A percentile compares a stretch with the other conserved stretches of the same genome.
These are phyloP conservation scores for Buphagus erythrorhynchus DNA, from an alignment of 2,797 vertebrate genomes.

Conservation along the genomic window DNA sequence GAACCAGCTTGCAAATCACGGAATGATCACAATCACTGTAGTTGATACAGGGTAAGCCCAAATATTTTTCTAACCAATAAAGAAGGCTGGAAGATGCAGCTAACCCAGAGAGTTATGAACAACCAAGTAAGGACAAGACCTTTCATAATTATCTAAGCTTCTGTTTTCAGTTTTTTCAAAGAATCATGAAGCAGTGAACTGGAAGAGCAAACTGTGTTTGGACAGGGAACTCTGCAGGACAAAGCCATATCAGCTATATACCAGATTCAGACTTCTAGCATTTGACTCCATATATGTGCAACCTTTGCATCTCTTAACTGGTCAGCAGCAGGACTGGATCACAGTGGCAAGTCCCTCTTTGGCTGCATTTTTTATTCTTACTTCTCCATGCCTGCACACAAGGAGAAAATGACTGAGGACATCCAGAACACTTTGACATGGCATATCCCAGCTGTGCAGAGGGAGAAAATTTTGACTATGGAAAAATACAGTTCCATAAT, in stretches of 20 bases:
- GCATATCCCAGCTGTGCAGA: background rate
- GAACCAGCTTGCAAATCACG: background rate
- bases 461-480: background rate
- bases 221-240: background rate
- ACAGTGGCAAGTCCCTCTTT: background rate
- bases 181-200: background rate
- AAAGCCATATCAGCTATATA: background rate
- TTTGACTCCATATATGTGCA: background rate
- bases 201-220: background rate
- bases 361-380: background rate
- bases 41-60: background rate
- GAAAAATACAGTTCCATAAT: background rate
- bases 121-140: background rate
- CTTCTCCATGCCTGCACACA: background rate
- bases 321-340: background rate
- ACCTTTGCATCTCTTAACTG: background rate
- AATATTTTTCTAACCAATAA: background rate
- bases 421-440: background rate
- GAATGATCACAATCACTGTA: background rate
- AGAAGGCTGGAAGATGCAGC: background rate
- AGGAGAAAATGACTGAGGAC: background rate
- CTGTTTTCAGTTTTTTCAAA: background rate
- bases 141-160: background rate
- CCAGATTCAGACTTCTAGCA: background rate
- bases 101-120: background rate